Evolutionary conservation across 1,140 invertebrate genomes (phyloP).

Genomic region (Camponotus pennsylvanicus): DNA sequence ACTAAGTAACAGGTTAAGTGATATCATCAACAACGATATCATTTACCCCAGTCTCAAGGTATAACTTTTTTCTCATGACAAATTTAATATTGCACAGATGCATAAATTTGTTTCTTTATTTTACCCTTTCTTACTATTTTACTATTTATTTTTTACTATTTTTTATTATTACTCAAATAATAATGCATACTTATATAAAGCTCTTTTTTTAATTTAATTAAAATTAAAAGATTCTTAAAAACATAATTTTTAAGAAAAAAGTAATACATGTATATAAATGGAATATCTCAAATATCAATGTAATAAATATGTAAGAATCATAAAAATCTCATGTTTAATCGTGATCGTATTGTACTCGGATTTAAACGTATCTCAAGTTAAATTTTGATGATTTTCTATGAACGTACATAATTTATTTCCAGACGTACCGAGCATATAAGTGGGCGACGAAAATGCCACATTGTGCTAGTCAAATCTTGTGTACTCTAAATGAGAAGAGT

Average conservation of each 20-base stretch:
- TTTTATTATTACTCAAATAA: too few species aligned
- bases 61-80: background rate
- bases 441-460: slow-evolving; percentile 90
- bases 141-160: background rate
- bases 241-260: too few species aligned
- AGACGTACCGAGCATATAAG: slow-evolving; percentile 91
- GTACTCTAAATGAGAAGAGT: slow-evolving; percentile 89
- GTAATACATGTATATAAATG: too few species aligned
- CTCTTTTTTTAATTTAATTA: too few species aligned
- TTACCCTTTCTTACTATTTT: background rate
- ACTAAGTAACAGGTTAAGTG: slow-evolving; percentile 91
- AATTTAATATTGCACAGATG: background rate
- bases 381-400: background rate
- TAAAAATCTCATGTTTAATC: background rate
- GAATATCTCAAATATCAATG: too few species aligned
- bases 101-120: background rate
- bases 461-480: slow-evolving; percentile 92
- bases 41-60: slow-evolving; percentile 92
- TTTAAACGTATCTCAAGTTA: background rate
- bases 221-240: too few species aligned
- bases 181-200: too few species aligned
- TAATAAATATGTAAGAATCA: too few species aligned
- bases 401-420: background rate
- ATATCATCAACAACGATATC: slow-evolving; percentile 92
- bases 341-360: background rate